A percentile compares a stretch with the other conserved stretches of the same genome.
phyloP scores from a whole-genome alignment of 1,140 invertebrate genomes.

The Watersipora subatra region DNA sequence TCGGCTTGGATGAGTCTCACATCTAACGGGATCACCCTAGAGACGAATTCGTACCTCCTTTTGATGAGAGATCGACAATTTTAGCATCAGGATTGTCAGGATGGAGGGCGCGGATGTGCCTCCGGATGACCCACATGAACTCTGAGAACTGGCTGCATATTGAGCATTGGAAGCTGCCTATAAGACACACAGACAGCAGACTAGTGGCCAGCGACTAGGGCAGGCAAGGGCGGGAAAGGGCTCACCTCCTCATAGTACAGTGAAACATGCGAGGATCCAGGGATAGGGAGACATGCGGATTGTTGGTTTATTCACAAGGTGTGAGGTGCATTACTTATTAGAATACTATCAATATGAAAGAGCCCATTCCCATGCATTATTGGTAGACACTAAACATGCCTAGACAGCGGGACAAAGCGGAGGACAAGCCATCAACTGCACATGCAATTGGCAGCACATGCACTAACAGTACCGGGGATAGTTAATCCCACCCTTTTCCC shows the following conservation, averaged over 20 bases:
- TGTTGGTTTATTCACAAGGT: background rate
- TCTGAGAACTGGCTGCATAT: conserved; percentile 80
- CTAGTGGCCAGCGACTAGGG: conserved; percentile 78
- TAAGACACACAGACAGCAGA: conserved; percentile 63
- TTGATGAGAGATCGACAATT: too few species aligned
- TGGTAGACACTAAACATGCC: too few species aligned
- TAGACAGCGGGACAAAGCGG: too few species aligned
- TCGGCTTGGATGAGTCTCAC: too few species aligned
- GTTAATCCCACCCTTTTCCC: too few species aligned
- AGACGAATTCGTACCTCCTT: too few species aligned
- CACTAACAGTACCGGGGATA: too few species aligned
- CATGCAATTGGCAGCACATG: too few species aligned
- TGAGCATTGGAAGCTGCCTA: conserved; percentile 86
- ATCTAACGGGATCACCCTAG: too few species aligned
- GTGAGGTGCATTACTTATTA: background rate
- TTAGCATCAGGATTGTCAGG: conserved; percentile 9
- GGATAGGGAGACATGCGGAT: background rate
- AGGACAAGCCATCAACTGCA: too few species aligned
- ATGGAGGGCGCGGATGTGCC: conserved; percentile 27
- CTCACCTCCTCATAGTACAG: background rate
- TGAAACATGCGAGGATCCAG: background rate
- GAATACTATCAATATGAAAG: too few species aligned
- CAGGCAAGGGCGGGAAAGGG: conserved; percentile 61
- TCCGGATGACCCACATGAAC: conserved; percentile 85
- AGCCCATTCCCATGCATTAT: too few species aligned